phyloP scores from a whole-genome alignment of 1,140 invertebrate species.

The Drosophila nigrodunni region DNA sequence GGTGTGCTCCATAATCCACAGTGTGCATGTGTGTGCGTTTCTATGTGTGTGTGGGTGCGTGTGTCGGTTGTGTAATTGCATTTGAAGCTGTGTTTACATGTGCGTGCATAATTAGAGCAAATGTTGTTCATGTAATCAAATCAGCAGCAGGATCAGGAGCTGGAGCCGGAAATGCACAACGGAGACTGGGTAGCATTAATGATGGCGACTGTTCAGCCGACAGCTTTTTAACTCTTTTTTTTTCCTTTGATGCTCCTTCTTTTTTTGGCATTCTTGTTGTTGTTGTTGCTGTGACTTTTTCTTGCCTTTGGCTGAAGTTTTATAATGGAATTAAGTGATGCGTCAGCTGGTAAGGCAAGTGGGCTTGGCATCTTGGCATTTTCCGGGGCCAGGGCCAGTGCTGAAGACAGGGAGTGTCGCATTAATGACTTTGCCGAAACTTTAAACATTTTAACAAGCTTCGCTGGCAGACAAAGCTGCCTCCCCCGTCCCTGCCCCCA shows the following conservation, averaged over 20 bases:
- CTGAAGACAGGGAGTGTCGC: neutral
- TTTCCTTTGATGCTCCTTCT: constrained; percentile 11
- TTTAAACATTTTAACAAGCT: constrained; percentile 55
- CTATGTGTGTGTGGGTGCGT: constrained; percentile 13
- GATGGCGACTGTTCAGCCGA: constrained; percentile 6
- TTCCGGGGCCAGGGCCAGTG: neutral
- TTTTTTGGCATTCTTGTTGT: constrained; percentile 5
- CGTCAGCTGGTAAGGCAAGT: constrained; percentile 5
- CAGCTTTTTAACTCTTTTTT: constrained; percentile 38
- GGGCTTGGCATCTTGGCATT: neutral
- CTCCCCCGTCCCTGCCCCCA: neutral
- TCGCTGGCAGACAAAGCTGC: constrained; percentile 13
- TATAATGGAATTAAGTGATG: constrained; percentile 41
- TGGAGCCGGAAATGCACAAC: constrained; percentile 12
- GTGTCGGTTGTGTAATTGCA: constrained; percentile 68
- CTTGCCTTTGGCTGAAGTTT: constrained; percentile 28
- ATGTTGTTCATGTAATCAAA: constrained; percentile 78
- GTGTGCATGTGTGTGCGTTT: neutral
- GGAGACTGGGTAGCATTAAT: neutral
- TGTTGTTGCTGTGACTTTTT: neutral
- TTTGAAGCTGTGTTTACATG: constrained; percentile 76
- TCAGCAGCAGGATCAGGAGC: constrained; percentile 43
- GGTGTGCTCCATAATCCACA: constrained; percentile 64
- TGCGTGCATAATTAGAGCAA: constrained; percentile 79
- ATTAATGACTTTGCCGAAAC: constrained; percentile 51